Evolutionary conservation across 2,797 vertebrate species (phyloP), one percentile per base, ranked within the genome.

Genomic region (Peromyscus aztecus): DNA sequence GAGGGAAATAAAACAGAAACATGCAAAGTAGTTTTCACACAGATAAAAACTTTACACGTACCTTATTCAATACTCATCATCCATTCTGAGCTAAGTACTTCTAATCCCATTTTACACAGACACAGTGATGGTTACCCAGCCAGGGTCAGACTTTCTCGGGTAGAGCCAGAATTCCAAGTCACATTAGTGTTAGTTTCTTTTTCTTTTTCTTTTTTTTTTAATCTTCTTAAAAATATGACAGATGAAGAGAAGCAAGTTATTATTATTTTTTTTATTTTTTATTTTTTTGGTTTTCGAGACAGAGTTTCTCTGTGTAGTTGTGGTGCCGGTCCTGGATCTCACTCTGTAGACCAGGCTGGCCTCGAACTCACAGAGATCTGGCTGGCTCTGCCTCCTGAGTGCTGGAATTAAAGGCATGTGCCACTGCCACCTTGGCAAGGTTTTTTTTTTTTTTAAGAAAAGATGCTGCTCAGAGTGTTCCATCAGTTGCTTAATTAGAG

Each of bases 401-500:
- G 11, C 49, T 49, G 46, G 46, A 9, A 49, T 49, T 49, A 49
- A 49, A 49, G 46, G 46, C 46, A 9, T 49, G 46, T 49, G 46
- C 8, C 46, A 49, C 7, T 49, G 46, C 46, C 46, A 49, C 46
- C 7, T n/a, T 52, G 49, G 11, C 49, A 49, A 49, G 9, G 4
- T 49, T 10, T 49, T 49, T 49, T 49, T 11, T 12, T 49, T 21
- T 73, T 27, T 46, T 46, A 93, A 23, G 40, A 94, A 75, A 69
- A 59, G 27, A 85, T 84, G 21, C 23, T 84, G 49, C 71, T 71
- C 24, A 73, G 40, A 90, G 11, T 82, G 16, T 69, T 94, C 93
- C 29, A 90, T 81, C 16, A 94, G 55, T 31, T 96, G 55, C 37
- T 86, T 95, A 95, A 89, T 87, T 90, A 94, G 77, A 87, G 40